These are phyloP conservation scores for Temnothorax unifasciatus DNA, from an alignment of 2,888 invertebrate species.

Conservation along the genomic window DNA sequence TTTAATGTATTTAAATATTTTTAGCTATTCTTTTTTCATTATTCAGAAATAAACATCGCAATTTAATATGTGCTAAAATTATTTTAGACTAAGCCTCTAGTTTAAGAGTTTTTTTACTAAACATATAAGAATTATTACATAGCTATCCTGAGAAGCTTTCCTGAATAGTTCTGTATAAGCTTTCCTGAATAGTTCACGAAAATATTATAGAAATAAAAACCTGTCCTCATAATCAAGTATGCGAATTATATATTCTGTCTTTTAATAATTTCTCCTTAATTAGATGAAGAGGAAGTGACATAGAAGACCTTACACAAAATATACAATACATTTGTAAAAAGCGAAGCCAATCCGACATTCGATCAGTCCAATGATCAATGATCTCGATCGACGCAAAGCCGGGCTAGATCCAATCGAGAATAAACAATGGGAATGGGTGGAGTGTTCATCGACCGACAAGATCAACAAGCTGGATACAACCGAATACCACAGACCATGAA, in stretches of 20 bases:
- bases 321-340: neutral
- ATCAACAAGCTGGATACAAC: conserved; percentile 31
- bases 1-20: neutral
- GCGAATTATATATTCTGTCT: neutral
- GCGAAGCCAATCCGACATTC: neutral
- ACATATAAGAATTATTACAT: neutral
- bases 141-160: neutral
- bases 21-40: neutral
- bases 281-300: neutral
- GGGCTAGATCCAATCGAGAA: neutral
- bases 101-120: neutral
- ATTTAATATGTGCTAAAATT: neutral
- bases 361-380: neutral
- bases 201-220: neutral
- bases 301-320: neutral
- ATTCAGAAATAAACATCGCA: neutral
- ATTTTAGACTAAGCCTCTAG: neutral
- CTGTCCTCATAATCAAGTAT: neutral
- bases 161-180: too few species aligned
- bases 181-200: neutral
- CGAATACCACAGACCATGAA: conserved; percentile 73
- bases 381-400: neutral
- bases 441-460: conserved; percentile 11
- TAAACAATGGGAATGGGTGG: neutral
- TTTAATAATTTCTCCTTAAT: neutral